Conservation (phyloP, 2,113 vertebrate species). For the Drymodes brunneopygia region DNA sequence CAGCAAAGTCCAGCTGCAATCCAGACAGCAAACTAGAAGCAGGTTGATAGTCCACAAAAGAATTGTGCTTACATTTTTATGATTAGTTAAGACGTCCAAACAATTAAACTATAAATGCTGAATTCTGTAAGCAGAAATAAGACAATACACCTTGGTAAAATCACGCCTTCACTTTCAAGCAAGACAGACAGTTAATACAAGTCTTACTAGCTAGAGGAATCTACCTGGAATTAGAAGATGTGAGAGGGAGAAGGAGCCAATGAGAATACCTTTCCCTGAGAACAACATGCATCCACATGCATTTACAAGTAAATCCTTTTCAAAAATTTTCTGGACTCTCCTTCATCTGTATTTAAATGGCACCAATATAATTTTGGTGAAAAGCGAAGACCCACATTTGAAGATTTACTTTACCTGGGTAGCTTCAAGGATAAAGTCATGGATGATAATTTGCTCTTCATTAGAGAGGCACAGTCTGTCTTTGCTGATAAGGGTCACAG, state of each 20-base stretch:
- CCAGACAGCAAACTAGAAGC: background rate
- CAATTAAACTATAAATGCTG: background rate
- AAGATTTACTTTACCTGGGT: conserved; percentile 84
- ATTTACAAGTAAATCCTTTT: background rate
- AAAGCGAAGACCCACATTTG: background rate
- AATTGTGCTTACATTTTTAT: background rate
- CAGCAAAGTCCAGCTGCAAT: background rate
- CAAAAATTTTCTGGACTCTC: background rate
- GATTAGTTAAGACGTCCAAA: background rate
- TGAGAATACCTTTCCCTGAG: background rate
- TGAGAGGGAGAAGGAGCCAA: background rate
- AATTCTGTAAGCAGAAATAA: background rate
- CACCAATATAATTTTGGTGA: background rate
- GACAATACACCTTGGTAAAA: background rate
- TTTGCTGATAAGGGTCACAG: conserved; percentile 98
- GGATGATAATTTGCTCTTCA: conserved; percentile 98
- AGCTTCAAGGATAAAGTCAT: conserved; percentile 98
- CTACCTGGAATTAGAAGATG: background rate
- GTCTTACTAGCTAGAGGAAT: background rate
- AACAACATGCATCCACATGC: background rate
- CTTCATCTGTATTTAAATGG: background rate
- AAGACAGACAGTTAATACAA: background rate
- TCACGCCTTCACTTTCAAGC: background rate
- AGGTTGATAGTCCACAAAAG: background rate
- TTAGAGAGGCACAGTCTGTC: conserved; percentile 98